Base-by-base conservation (phyloP, 2,888 invertebrate species). In the Boloria euphrosyne region DNA sequence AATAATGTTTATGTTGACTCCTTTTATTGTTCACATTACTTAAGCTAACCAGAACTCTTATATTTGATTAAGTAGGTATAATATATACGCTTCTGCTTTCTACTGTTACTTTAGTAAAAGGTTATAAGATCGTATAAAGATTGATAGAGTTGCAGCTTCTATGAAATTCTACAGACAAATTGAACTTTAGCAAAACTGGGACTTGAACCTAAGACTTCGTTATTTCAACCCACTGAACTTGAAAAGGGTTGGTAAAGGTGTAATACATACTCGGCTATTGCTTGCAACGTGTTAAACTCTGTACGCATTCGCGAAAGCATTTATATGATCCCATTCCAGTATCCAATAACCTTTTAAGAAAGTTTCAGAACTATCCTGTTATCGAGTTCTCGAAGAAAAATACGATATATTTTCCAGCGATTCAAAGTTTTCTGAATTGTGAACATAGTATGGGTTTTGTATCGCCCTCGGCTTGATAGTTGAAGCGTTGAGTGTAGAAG, bases 301-400 rank as follows among this genome's bases (percentile, higher is more conserved):
- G 13, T 47, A 65, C 27, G 52, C 38, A 67, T 59, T 58, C 62
- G 49, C 27, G 60, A 38, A 57, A 55, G 60, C 64, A 62, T 54
- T 54, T 62, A 60, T 49, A 57, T 43, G 67, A 65, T 62, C 69
- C 70, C 69, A 70, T 66, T 68, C 69, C 60, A 73, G 73, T 75
- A 75, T 78, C 78, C 76, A 72, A 78, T 80, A 82, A 80, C 83
- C 80, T 82, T 80, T 79, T 77, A 79, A 77, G 77, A 78, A 80
- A 80, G 73, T 82, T 80, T 68, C 49, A 66, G 71, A 76, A 79
- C 76, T 79, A 80, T 73, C 75, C 73, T 76, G 79, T 79, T 79
- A 80, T 79, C 75, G 74, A 80, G 80, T 82, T 83, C 71, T 64
- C 69, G 69, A 80, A 79, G 78, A 80, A 83, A 83, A 82, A 81